Evolutionary conservation across 2,797 vertebrate genomes (phyloP).

Genomic region (Cuniculus paca): DNA sequence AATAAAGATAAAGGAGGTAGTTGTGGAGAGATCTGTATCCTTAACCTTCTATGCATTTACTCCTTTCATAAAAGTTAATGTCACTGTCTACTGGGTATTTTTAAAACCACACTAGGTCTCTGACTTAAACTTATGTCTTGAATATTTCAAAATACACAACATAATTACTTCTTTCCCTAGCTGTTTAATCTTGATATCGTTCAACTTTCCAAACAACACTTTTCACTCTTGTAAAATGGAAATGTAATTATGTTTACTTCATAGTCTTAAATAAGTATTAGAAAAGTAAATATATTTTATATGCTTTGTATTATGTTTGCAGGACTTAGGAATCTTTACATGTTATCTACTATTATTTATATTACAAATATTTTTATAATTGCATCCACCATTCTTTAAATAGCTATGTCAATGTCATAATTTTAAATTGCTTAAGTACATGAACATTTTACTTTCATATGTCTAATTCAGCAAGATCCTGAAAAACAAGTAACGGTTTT

Average conservation of each 20-base stretch:
- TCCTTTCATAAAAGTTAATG: neutral
- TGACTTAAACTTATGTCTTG: neutral
- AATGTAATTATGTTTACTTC: neutral
- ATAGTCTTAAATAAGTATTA: neutral
- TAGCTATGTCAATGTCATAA: neutral
- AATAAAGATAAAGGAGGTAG: neutral
- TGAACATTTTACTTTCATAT: neutral
- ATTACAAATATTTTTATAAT: slow-evolving; percentile 44
- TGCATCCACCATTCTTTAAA: neutral
- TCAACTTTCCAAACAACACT: neutral
- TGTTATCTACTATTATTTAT: slow-evolving; percentile 24
- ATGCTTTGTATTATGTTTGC: neutral
- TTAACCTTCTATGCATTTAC: neutral
- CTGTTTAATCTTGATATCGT: neutral
- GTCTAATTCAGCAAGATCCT: neutral
- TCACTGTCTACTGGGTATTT: neutral
- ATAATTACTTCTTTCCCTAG: neutral
- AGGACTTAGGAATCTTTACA: neutral
- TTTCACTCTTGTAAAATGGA: neutral
- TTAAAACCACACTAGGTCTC: neutral
- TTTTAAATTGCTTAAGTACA: neutral
- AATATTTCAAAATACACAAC: neutral
- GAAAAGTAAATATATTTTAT: neutral
- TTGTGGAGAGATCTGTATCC: neutral
- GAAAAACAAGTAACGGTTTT: neutral